phyloP scores from a whole-genome alignment of 2,888 invertebrate species.

The Lagria hirta region DNA sequence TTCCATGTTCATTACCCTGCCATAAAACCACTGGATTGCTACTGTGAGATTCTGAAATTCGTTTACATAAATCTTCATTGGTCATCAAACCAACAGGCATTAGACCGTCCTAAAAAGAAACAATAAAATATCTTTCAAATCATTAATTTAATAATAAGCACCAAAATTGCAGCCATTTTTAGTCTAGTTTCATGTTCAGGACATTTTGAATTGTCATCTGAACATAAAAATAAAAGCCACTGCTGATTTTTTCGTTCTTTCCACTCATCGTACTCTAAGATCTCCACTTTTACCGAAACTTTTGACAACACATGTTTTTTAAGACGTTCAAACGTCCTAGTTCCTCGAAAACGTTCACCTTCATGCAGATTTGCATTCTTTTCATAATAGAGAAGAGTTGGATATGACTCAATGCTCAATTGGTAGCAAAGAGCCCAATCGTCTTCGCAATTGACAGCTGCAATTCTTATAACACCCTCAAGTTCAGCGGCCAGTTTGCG shows the following conservation, averaged over 20 bases:
- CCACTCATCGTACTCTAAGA: constrained; percentile 53
- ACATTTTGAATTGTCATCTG: constrained; percentile 58
- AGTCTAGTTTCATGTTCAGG: constrained; percentile 59
- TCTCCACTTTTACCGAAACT: constrained; percentile 54
- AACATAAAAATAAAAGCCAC: constrained; percentile 64
- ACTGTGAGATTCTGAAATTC: constrained; percentile 49
- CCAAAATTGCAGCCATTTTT: constrained; percentile 75
- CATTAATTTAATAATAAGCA: constrained; percentile 44
- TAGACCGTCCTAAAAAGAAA: constrained; percentile 51
- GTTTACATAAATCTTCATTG: constrained; percentile 54
- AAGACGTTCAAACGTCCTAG: constrained; percentile 61
- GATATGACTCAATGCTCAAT: constrained; percentile 73
- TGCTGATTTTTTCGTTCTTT: constrained; percentile 44
- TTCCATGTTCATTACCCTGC: constrained; percentile 39
- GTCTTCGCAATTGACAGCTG: constrained; percentile 86
- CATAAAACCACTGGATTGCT: constrained; percentile 46
- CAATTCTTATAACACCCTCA: constrained; percentile 76
- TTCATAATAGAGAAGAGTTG: constrained; percentile 70
- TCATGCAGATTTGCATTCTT: constrained; percentile 58
- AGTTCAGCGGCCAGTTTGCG: constrained; percentile 73
- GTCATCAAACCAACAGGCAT: constrained; percentile 57
- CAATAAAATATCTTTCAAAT: background rate
- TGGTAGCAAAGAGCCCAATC: constrained; percentile 77
- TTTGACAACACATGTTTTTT: constrained; percentile 66
- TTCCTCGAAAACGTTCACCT: constrained; percentile 62